These are phyloP conservation scores for Stenurella melanura DNA, from an alignment of 2,888 invertebrate genomes.

Conservation along the genomic window DNA sequence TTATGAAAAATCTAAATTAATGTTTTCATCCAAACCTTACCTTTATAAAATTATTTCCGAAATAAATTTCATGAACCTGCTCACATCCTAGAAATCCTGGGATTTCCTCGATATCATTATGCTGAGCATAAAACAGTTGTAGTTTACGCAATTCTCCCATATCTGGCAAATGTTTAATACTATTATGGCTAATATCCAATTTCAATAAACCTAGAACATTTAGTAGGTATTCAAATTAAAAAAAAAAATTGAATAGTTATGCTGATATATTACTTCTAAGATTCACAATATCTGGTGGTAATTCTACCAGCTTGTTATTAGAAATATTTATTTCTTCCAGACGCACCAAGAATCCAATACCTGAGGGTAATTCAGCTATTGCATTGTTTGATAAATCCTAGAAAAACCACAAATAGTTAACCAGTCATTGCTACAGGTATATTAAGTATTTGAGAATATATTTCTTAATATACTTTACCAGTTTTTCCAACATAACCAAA, in stretches of 20 bases:
- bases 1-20: too few species aligned
- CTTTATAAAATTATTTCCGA: constrained; percentile 88
- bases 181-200: constrained; percentile 85
- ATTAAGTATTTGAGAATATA: constrained; percentile 16
- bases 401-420: constrained; percentile 49
- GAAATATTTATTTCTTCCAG: constrained; percentile 84
- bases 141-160: constrained; percentile 85
- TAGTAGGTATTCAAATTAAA: constrained; percentile 21
- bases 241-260: constrained; percentile 23
- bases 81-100: constrained; percentile 87
- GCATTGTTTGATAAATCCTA: constrained; percentile 89
- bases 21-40: constrained; percentile 69
- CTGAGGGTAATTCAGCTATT: constrained; percentile 83
- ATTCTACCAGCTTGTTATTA: constrained; percentile 83
- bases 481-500: constrained; percentile 84
- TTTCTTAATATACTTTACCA: constrained; percentile 75
- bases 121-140: constrained; percentile 85
- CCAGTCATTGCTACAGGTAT: not conserved
- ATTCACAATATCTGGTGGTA: constrained; percentile 88
- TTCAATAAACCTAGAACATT: constrained; percentile 79
- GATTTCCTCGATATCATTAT: constrained; percentile 85
- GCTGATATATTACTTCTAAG: constrained; percentile 80
- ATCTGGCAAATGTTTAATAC: constrained; percentile 78
- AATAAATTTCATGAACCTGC: constrained; percentile 85
- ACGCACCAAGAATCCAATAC: constrained; percentile 89